Percentiles rank a stretch among this genome's conserved stretches.
phyloP scores from a whole-genome alignment of 37 sponge, comb jelly and placozoan genomes.

The Geodia barretti region DNA sequence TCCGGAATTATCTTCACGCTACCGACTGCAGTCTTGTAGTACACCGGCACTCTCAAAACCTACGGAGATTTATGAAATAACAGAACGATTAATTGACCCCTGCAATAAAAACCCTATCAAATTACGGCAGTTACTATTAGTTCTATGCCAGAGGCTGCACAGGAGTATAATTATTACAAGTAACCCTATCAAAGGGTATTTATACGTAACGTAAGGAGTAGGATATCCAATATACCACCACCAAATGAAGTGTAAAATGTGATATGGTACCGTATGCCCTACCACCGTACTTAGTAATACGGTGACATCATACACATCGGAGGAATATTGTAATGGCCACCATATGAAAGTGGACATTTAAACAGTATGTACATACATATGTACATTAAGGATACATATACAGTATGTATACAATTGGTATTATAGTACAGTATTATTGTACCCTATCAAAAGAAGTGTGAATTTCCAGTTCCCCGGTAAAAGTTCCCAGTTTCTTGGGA shows the following conservation, averaged over 20 bases:
- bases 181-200: no score
- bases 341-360: neutral
- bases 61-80: neutral
- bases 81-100: neutral
- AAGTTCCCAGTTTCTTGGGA: slow-evolving; percentile 47
- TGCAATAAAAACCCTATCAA: no score
- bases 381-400: neutral
- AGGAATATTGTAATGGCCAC: neutral
- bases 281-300: no score
- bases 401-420: neutral
- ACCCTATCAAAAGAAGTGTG: slow-evolving; percentile 64
- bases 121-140: no score
- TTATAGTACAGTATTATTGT: neutral
- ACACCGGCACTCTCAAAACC: slow-evolving; percentile 51
- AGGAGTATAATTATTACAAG: no score
- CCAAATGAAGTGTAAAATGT: no score
- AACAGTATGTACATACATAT: neutral
- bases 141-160: no score
- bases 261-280: no score
- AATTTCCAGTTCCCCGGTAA: slow-evolving; percentile 60
- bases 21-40: slow-evolving; percentile 57
- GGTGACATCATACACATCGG: no score
- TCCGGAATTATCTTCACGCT: slow-evolving; percentile 40
- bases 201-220: no score
- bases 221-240: neutral